A percentile compares a stretch with the other conserved stretches of the same genome.
These are phyloP conservation scores for Aurelia sp. DNA, from an alignment of 30 jellyfish, hydroid and myxozoan species.

Conservation along the genomic window DNA sequence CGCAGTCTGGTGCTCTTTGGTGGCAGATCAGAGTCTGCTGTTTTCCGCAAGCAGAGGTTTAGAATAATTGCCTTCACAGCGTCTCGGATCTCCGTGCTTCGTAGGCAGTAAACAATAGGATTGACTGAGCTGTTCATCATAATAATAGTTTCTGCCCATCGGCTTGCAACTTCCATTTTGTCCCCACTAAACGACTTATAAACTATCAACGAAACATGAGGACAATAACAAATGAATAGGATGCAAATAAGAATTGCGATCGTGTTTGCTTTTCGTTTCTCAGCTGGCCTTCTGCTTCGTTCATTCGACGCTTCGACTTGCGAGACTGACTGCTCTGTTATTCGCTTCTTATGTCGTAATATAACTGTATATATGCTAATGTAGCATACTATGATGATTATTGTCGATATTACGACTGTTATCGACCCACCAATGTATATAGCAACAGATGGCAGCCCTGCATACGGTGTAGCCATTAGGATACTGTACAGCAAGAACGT, in stretches of 20 bases:
- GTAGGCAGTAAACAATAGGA: constrained; percentile 51
- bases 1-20: too few relatives aligned
- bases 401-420: constrained; percentile 33
- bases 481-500: constrained; percentile 37
- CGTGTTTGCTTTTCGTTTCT: constrained; percentile 52
- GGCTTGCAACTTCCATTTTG: constrained; percentile 6
- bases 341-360: constrained; percentile 59
- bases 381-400: constrained; percentile 59
- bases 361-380: constrained; percentile 48
- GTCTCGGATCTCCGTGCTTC: constrained; percentile 42
- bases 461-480: constrained; percentile 40
- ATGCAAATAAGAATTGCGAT: constrained; percentile 43
- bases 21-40: too few relatives aligned
- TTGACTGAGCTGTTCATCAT: constrained; percentile 56
- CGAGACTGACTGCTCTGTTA: constrained; percentile 53
- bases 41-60: too few relatives aligned
- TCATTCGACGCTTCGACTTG: constrained; percentile 45
- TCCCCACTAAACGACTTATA: constrained; percentile 27
- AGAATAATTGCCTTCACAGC: constrained; percentile 24
- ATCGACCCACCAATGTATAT: constrained; percentile 47
- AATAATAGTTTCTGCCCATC: constrained; percentile 36
- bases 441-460: constrained; percentile 22
- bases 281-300: constrained; percentile 39
- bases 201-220: constrained; percentile 59
- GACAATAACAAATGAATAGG: constrained; percentile 61